Conservation (phyloP, 2,113 vertebrate species). For the Barbus barbus region DNA sequence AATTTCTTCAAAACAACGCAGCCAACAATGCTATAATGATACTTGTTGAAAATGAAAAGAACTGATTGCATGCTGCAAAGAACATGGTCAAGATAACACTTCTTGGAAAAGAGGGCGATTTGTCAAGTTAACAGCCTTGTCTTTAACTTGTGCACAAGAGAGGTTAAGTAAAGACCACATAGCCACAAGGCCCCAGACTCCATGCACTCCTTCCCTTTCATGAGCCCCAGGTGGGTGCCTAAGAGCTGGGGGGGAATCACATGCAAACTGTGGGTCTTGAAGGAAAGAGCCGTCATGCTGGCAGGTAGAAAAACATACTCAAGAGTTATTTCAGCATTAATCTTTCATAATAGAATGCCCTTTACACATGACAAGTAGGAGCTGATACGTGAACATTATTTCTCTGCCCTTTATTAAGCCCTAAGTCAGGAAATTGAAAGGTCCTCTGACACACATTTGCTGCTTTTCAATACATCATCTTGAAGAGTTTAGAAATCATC, state of each 20-base stretch:
- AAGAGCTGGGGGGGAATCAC: constrained; percentile 24
- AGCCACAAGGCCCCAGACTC: constrained; percentile 33
- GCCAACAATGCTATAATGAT: not conserved
- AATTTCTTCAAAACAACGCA: not conserved
- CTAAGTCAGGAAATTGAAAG: constrained; percentile 19
- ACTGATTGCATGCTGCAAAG: not conserved
- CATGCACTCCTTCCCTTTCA: constrained; percentile 30
- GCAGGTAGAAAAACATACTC: constrained; percentile 14
- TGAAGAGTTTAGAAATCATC: not conserved
- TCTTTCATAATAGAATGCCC: not conserved
- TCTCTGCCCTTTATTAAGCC: not conserved
- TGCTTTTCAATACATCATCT: not conserved
- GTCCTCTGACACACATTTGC: no score
- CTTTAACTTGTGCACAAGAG: constrained; percentile 45
- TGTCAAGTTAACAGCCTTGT: constrained; percentile 52
- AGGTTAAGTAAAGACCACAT: constrained; percentile 53
- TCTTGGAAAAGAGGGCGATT: constrained; percentile 79
- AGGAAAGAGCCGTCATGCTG: constrained; percentile 23
- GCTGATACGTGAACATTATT: not conserved
- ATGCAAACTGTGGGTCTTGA: constrained; percentile 19
- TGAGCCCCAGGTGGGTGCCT: constrained; percentile 28
- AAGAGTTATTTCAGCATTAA: not conserved
- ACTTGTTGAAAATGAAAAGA: not conserved
- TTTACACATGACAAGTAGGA: not conserved
- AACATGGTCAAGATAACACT: not conserved